Base-by-base conservation (phyloP, 2,113 vertebrate species). In the Sander vitreus region DNA sequence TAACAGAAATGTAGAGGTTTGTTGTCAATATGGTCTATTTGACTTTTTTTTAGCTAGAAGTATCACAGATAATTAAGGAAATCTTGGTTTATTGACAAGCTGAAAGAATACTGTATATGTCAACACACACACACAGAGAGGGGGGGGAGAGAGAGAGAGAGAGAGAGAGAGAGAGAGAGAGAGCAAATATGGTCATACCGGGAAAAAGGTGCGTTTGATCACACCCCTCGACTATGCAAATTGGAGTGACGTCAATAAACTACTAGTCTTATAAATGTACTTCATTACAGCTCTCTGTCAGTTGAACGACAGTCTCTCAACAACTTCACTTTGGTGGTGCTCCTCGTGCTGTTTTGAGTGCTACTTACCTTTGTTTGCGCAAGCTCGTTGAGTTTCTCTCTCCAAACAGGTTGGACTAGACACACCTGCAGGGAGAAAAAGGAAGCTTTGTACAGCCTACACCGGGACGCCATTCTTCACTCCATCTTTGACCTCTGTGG, bases 331-430 rank as follows among this genome's bases (percentile, higher is more conserved):
- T 23, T 1, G 11, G 21, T 10, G 18, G 53, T 6, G 76, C 70
- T n/a, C 83, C 70, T n/a, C 83, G 72, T 54, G 69, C 64, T 10
- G 10, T 45, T 58, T 62, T 33, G 3, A 47, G 21, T 16, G 12
- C 16, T 60, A 2, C 25, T 25, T 66, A 51, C 57, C 57, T 80
- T 8, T 71, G 8, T 19, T 27, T n/a, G 67, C 60, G 76, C 74
- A 67, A 65, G 12, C 79, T 25, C 57, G 45, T 5, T 1, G 19
- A 51, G 45, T 71, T 83, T 81, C 75, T 68, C 48, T 81, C 21
- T 15, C 16, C 36, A 60, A 94, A 95, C 94, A 85, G 94, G 93
- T 95, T 93, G 13, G 85, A 81, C 93, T 33, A 55, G 89, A 91
- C 89, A 91, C 93, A 93, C 91, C 93, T 93, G 89, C 45, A 18